phyloP scores from a whole-genome alignment of 2,797 vertebrate genomes.

The Oreochromis mossambicus region DNA sequence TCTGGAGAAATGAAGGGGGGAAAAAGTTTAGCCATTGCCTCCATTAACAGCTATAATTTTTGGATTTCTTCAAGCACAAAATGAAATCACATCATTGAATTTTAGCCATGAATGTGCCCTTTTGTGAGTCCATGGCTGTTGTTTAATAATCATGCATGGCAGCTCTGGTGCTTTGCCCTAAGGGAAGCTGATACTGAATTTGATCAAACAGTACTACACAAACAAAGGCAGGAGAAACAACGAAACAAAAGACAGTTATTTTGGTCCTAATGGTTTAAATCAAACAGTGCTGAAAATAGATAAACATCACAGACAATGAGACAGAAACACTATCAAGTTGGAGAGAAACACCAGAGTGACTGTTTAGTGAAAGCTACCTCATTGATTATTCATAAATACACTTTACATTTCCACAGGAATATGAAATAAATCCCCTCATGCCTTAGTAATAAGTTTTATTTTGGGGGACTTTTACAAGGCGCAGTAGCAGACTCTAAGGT shows the following conservation, averaged over 20 bases:
- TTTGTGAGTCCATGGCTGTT: conserved; percentile 6
- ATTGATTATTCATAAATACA: conserved; percentile 40
- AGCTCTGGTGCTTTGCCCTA: conserved; percentile 15
- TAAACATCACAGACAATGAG: background rate
- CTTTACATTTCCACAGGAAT: conserved; percentile 3
- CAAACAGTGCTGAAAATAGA: conserved; percentile 12
- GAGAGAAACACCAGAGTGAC: background rate
- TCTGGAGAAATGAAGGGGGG: background rate
- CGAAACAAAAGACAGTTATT: background rate
- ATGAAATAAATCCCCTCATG: background rate
- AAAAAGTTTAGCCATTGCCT: background rate
- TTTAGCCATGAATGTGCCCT: conserved; percentile 15
- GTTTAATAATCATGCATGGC: conserved; percentile 9
- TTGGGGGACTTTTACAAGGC: background rate
- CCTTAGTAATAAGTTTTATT: conserved; percentile 18
- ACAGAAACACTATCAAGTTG: background rate
- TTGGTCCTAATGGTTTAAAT: background rate
- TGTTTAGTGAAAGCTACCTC: background rate
- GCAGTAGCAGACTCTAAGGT: conserved; percentile 13
- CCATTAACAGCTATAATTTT: background rate
- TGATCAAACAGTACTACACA: background rate
- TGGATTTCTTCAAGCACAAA: background rate
- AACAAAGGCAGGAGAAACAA: background rate
- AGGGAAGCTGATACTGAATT: background rate
- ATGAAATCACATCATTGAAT: conserved; percentile 28